A percentile compares a stretch with the other conserved stretches of the same genome.
phyloP scores from a whole-genome alignment of 2,113 vertebrate genomes.

The Eclectus roratus region DNA sequence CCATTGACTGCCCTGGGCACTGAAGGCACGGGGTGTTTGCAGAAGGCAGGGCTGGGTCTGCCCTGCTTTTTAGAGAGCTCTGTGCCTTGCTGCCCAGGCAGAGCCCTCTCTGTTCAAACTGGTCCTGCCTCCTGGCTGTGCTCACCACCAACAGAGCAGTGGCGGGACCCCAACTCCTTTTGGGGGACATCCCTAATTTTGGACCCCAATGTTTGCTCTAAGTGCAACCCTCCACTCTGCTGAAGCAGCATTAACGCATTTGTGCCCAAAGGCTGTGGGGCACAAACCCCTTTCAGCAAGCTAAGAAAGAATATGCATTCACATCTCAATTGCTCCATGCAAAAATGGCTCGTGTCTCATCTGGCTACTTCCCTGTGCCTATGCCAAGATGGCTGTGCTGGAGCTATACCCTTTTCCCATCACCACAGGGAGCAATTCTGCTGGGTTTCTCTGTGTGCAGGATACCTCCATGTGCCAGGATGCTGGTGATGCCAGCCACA shows the following conservation, averaged over 20 bases:
- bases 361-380: not conserved
- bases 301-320: not conserved
- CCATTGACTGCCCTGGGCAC: not conserved
- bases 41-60: not conserved
- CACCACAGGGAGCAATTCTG: not conserved
- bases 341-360: not conserved
- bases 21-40: not conserved
- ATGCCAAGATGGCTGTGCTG: not conserved
- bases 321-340: not conserved
- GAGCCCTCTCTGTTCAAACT: not conserved
- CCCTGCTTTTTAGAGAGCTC: not conserved
- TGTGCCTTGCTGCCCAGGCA: accelerated
- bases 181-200: not conserved
- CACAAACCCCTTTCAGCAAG: not conserved
- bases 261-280: not conserved
- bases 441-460: accelerated
- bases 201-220: not conserved
- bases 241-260: not conserved
- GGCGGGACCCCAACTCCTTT: not conserved
- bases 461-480: not conserved
- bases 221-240: not conserved
- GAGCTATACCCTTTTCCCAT: not conserved
- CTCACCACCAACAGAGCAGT: not conserved
- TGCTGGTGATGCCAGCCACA: not conserved
- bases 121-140: not conserved